A percentile compares a stretch with the other conserved stretches of the same genome.
Conservation (phyloP, 2,797 vertebrate species). For the Chaetophractus vellerosus region DNA sequence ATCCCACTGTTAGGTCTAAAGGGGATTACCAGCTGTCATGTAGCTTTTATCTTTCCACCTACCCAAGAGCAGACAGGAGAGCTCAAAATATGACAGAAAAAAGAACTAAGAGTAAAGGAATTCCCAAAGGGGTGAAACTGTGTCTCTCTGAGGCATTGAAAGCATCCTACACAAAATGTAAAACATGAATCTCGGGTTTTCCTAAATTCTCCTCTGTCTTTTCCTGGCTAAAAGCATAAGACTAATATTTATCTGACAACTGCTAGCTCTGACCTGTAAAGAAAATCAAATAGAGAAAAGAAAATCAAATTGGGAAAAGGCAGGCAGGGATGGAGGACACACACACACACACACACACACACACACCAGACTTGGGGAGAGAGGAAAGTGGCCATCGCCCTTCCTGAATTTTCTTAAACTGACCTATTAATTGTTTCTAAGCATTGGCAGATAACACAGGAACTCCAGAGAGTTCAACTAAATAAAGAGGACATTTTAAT, state of each 20-base stretch:
- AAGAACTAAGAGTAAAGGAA: slow-evolving; percentile 63
- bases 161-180: slow-evolving; percentile 69
- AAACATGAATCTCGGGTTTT: slow-evolving; percentile 60
- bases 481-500: slow-evolving; percentile 17
- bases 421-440: slow-evolving; percentile 52
- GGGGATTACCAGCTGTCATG: slow-evolving; percentile 69
- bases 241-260: background rate
- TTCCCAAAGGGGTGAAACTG: slow-evolving; percentile 61
- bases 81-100: slow-evolving; percentile 67
- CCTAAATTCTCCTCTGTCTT: slow-evolving; percentile 66
- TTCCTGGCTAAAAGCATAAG: slow-evolving; percentile 47
- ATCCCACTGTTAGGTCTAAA: slow-evolving; percentile 31
- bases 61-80: slow-evolving; percentile 57
- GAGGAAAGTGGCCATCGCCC: slow-evolving; percentile 69
- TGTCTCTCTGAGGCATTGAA: slow-evolving; percentile 7
- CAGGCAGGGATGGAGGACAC: fast-evolving
- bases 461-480: slow-evolving; percentile 56
- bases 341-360: background rate
- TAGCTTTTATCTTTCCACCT: slow-evolving; percentile 71
- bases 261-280: slow-evolving; percentile 29
- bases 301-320: slow-evolving; percentile 38
- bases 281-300: background rate
- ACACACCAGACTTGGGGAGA: fast-evolving
- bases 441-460: slow-evolving; percentile 49
- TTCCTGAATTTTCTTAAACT: slow-evolving; percentile 71